phyloP scores from a whole-genome alignment of 2,888 invertebrate genomes.

The Caenorhabditis japonica region DNA sequence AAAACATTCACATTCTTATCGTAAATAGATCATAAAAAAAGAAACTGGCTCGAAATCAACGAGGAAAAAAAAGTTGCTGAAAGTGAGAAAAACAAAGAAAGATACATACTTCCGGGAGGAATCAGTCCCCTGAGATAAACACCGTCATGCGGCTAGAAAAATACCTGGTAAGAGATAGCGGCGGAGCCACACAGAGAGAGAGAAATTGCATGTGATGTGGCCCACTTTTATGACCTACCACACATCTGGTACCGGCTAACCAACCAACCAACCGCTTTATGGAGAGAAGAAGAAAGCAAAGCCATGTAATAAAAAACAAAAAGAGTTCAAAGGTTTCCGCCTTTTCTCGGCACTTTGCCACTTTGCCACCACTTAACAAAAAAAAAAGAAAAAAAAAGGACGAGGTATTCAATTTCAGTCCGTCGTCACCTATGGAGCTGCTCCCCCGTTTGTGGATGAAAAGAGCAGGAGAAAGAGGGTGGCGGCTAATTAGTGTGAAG shows the following conservation, averaged over 20 bases:
- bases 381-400: neutral
- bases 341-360: constrained; percentile 21
- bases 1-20: no score
- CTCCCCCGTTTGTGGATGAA: no score
- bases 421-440: no score
- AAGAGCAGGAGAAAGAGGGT: constrained; percentile 10
- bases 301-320: constrained; percentile 27
- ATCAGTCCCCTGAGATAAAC: constrained; percentile 29
- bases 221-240: constrained; percentile 46
- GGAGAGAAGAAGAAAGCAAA: constrained; percentile 7
- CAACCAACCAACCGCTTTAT: constrained; percentile 36
- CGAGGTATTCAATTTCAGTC: constrained; percentile 41
- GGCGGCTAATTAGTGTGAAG: constrained; percentile 43
- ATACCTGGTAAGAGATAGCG: constrained; percentile 21
- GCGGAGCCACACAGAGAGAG: constrained; percentile 4
- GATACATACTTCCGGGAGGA: constrained; percentile 24
- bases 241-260: constrained; percentile 45
- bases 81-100: constrained; percentile 17
- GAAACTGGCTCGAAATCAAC: no score
- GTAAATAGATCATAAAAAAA: no score
- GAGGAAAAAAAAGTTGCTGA: constrained; percentile 19
- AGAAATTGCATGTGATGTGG: constrained; percentile 35
- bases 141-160: constrained; percentile 20
- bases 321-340: constrained; percentile 30
- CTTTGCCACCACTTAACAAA: constrained; percentile 17